phyloP scores from a whole-genome alignment of 1,140 invertebrate species.

The Agrypnia vestita region DNA sequence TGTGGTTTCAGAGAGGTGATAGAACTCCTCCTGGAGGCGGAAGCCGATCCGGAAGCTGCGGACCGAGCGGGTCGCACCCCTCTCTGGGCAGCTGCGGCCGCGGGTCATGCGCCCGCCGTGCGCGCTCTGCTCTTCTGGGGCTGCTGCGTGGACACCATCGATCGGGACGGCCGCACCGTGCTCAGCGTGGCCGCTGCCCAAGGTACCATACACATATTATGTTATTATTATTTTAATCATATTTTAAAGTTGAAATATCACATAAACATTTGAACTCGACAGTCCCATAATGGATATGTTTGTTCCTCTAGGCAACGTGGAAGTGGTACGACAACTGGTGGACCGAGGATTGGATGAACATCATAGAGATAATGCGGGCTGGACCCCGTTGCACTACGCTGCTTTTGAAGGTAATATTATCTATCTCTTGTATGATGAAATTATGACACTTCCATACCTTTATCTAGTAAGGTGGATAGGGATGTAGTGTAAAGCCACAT shows the following conservation, averaged over 20 bases:
- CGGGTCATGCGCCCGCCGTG: conserved; percentile 66
- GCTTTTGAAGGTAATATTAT: conserved; percentile 85
- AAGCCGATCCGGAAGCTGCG: conserved; percentile 67
- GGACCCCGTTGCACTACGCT: conserved; percentile 94
- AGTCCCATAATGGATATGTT: conserved; percentile 1
- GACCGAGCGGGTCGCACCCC: conserved; percentile 67
- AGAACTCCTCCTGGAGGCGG: conserved; percentile 68
- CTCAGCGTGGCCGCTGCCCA: conserved; percentile 90
- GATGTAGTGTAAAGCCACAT: no score
- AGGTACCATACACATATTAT: conserved; percentile 68
- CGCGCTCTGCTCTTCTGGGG: conserved; percentile 70
- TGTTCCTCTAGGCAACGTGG: conserved; percentile 74
- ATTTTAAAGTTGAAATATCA: conserved; percentile 18
- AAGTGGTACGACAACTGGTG: conserved; percentile 90
- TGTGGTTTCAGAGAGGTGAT: conserved; percentile 66
- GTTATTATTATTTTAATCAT: conserved; percentile 1
- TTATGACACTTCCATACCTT: not conserved
- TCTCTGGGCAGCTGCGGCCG: conserved; percentile 69
- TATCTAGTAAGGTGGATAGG: no score
- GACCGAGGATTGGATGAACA: conserved; percentile 93
- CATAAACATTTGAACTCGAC: not conserved
- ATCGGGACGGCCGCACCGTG: conserved; percentile 89
- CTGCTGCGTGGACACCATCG: conserved; percentile 70
- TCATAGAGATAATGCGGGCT: conserved; percentile 92
- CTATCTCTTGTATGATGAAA: not conserved